Conservation (phyloP, 2,888 invertebrate genomes). For the Lasioglossum morio region DNA sequence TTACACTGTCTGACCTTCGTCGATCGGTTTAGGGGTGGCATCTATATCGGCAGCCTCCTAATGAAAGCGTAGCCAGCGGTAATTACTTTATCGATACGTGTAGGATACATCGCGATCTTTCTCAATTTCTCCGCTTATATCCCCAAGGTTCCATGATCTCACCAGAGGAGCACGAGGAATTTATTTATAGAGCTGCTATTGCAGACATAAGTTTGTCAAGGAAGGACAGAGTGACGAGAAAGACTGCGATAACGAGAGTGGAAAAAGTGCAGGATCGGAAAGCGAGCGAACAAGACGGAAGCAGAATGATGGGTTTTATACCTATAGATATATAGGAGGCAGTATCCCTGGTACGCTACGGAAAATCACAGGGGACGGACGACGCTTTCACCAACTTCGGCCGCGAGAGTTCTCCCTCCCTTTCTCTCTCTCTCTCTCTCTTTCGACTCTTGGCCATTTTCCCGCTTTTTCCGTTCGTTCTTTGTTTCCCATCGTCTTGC, state of each 20-base stretch:
- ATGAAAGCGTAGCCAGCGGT: conserved; percentile 80
- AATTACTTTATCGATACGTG: conserved; percentile 83
- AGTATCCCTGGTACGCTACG: conserved; percentile 50
- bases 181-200: conserved; percentile 81
- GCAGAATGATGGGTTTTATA: conserved; percentile 55
- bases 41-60: conserved; percentile 66
- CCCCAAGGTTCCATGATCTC: conserved; percentile 59
- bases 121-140: conserved; percentile 76
- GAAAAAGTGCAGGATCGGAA: conserved; percentile 21
- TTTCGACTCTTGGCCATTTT: conserved; percentile 55
- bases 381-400: conserved; percentile 70
- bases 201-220: conserved; percentile 80
- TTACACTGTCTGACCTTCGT: not conserved
- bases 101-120: conserved; percentile 78
- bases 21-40: conserved; percentile 32
- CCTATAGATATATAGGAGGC: conserved; percentile 30
- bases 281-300: conserved; percentile 36
- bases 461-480: conserved; percentile 32
- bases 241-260: not conserved
- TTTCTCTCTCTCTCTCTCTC: conserved; percentile 33
- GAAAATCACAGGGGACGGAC: conserved; percentile 77
- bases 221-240: conserved; percentile 34
- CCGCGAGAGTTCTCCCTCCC: conserved; percentile 52
- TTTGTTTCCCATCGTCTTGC: conserved; percentile 20
- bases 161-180: conserved; percentile 63